Evolutionary conservation across 2,113 vertebrate genomes (phyloP), one percentile per base, ranked within the genome.

Genomic region (Etheostoma spectabile): DNA sequence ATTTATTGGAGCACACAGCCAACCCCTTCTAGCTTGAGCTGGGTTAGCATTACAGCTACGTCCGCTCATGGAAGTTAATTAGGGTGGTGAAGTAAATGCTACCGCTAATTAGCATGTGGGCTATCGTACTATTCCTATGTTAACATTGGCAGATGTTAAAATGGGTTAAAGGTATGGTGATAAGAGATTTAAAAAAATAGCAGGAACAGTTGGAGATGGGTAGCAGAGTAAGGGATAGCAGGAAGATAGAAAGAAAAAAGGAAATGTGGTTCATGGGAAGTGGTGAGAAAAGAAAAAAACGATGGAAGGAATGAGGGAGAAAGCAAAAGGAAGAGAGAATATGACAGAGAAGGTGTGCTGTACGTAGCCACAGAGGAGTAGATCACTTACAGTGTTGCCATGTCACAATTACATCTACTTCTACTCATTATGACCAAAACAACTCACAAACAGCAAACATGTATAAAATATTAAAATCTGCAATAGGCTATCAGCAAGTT

Each of bases 1-100:
- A 94, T 91, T 92, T 73, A 90, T 65, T 42, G 59, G n/a, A 63
- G 49, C 66, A 60, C 85, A 85, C 38, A 73, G 61, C 72, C 74
- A 74, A 38, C 46, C 76, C 62, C 84, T 77, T 84, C 75, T 62
- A 81, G 75, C 68, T 57, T 45, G 52, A 71, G 68, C 82, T 67
- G 51, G 0, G 46, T 69, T 80, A 76, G 74, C 65, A 51, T 75
- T 80, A 61, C 24, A 72, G 80, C 63, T 82, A 82, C 74, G 85
- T 80, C 79, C 80, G 8, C 71, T 72, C 55, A 6, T 79, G 70
- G 83, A 74, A 67, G 79, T 79, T 84, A 83, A 89, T 85, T 71
- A 93, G 63, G 64, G 12, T 64, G 53, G 8, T 77, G 52, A 57
- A 56, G 77, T 46, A 73, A 71, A 27, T 55, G 75, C 67, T 67